Evolutionary conservation across 2,797 vertebrate genomes (phyloP).

Genomic region (Trachurus trachurus): DNA sequence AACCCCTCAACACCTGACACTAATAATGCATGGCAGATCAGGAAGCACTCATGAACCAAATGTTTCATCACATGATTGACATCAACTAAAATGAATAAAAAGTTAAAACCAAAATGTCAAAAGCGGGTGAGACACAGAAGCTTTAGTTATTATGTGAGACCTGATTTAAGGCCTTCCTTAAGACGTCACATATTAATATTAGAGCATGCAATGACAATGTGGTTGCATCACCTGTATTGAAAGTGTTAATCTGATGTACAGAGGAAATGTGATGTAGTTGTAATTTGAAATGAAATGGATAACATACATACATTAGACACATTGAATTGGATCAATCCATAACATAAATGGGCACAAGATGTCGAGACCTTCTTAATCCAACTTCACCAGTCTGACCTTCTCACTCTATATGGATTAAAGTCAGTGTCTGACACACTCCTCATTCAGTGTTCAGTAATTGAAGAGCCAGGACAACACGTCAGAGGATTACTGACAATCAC

Average conservation of each 20-base stretch:
- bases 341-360: conserved; percentile 32
- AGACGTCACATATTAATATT: neutral
- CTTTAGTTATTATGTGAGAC: neutral
- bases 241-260: neutral
- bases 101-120: neutral
- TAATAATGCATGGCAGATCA: too few species aligned
- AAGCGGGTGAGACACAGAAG: neutral
- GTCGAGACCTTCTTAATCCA: conserved; percentile 34
- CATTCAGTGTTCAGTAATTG: conserved; percentile 20
- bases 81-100: neutral
- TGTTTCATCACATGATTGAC: neutral
- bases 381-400: conserved; percentile 39
- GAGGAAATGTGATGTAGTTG: neutral
- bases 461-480: conserved; percentile 33
- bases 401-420: conserved; percentile 51
- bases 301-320: conserved; percentile 17
- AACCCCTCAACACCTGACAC: neutral
- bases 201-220: neutral
- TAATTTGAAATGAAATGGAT: neutral
- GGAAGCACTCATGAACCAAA: too few species aligned
- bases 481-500: conserved; percentile 47
- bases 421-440: conserved; percentile 33
- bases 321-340: conserved; percentile 16
- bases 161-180: neutral
- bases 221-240: conserved; percentile 3